Evolutionary conservation across 1,140 invertebrate genomes (phyloP).

Genomic region (Drosophila cardini): DNA sequence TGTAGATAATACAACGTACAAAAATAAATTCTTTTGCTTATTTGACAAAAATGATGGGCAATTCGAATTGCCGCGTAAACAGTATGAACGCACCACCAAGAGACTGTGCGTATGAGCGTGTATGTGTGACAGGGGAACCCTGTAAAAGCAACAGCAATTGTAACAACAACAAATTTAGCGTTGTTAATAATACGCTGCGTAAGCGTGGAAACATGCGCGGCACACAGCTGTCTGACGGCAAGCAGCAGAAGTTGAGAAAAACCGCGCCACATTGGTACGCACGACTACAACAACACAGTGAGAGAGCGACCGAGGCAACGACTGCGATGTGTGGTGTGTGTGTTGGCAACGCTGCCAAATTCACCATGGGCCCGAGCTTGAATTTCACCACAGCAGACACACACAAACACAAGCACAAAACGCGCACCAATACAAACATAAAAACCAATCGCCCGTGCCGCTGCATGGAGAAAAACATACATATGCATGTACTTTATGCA

Average conservation of each 20-base stretch:
- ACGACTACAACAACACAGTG: constrained; percentile 36
- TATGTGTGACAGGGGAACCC: constrained; percentile 6
- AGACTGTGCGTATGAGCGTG: not conserved
- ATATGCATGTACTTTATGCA: constrained; percentile 42
- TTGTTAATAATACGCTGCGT: constrained; percentile 69
- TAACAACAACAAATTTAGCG: constrained; percentile 27
- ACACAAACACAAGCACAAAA: constrained; percentile 20
- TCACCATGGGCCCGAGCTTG: constrained; percentile 53
- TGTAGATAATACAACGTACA: not conserved
- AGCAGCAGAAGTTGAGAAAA: constrained; percentile 44
- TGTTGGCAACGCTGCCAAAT: constrained; percentile 74
- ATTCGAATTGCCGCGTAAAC: constrained; percentile 70
- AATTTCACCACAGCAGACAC: constrained; percentile 39
- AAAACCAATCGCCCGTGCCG: constrained; percentile 57
- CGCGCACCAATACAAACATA: constrained; percentile 37
- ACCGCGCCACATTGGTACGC: constrained; percentile 55
- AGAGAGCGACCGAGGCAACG: constrained; percentile 42
- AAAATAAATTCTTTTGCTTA: not conserved
- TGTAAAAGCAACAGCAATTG: constrained; percentile 6
- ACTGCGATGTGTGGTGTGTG: constrained; percentile 50
- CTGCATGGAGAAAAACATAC: constrained; percentile 75
- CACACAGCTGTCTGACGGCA: constrained; percentile 68
- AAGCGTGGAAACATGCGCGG: constrained; percentile 73
- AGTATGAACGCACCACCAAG: constrained; percentile 18
- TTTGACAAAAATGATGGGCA: not conserved